Evolutionary conservation across 2,113 vertebrate species (phyloP), one percentile per base, ranked within the genome.

Genomic region (Illadopsis cleaveri): DNA sequence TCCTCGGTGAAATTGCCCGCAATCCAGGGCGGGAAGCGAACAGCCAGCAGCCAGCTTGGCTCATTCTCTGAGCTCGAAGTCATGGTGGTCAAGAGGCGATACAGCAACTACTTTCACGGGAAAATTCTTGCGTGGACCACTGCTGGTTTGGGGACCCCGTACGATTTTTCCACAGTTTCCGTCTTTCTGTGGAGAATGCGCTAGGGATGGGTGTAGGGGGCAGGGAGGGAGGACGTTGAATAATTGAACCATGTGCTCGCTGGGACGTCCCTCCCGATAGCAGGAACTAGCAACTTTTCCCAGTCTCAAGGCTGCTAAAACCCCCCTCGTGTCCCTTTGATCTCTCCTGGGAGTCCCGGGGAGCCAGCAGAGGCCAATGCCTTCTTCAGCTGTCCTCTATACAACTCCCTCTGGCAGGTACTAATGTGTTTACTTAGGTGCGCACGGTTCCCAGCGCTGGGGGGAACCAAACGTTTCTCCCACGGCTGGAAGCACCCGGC

Each of bases 341-440:
- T 99, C 98, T 98, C 97, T 94, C 90, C 82, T 97, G 97, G 98
- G 97, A 98, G 98, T 97, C 97, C 95, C 97, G 12, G 81, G 91
- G 97, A 93, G 94, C 95, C 96, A 96, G 95, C 97, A 96, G 93
- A 97, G 95, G 95, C 97, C 98, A 98, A 99, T 99, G 99, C 98
- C 98, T 99, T 99, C 98, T 98, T 99, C 99, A 99, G 99, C 99
- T 99, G 99, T 98, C 97, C 94, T 95, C 93, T 87, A 73, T 75
- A 95, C 98, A 98, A 97, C 98, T 97, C 98, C 96, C 97, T 96
- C 98, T 97, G 97, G 96, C 98, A 98, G 98, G 97, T 98, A 98
- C 96, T 96, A 96, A 97, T 97, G 94, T 99, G 99, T 99, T 99
- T 99, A 98, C 98, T 99, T 99, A 99, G 99, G 98, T 99, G 99